Evolutionary conservation across 2,888 invertebrate genomes (phyloP), one percentile per base, ranked within the genome.

Genomic region (Ganaspis brasiliensis): DNA sequence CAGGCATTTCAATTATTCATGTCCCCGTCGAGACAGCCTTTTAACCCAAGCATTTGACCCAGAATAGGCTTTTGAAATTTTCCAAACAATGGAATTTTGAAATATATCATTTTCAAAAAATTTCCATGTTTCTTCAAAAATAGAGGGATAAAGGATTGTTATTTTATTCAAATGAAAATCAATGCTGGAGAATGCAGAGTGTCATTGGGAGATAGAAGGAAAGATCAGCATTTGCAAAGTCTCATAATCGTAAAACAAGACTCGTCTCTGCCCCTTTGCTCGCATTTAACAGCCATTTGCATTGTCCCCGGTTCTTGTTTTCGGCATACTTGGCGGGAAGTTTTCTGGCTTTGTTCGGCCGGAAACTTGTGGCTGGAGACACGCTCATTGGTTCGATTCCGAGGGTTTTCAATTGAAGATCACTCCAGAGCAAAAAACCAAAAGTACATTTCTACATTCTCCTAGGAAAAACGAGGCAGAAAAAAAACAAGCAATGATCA

Each of bases 311-410:
- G 37, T 79, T 73, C 74, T 57, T 72, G 79, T 78, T 80, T 79
- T 75, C 75, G 73, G 61, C 77, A 76, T 80, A 79, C 78, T 72
- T 76, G 75, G 74, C 73, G 55, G 37, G 78, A 83, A 83, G 78
- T 82, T 84, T 74, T 79, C 81, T 81, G 81, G 81, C 80, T 79
- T 78, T 80, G 77, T 78, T 81, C 80, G 77, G 81, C 76, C 83
- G 84, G 83, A 86, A 85, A 81, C 77, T 81, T 80, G 79, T 80
- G 76, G 76, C 77, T 73, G 79, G 83, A 79, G 79, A 81, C 76
- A 78, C 82, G 81, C 80, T 83, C 82, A 83, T 82, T 81, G 83
- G 82, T 79, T 79, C 78, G 72, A 77, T 79, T 75, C 56, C 78
- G 63, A 75, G 57, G 72, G 71, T 40, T 40, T 45, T n/a, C 71